A percentile compares a stretch with the other conserved stretches of the same genome.
Evolutionary conservation across 2,797 vertebrate genomes (phyloP).

Genomic region (Pipistrellus nathusii): DNA sequence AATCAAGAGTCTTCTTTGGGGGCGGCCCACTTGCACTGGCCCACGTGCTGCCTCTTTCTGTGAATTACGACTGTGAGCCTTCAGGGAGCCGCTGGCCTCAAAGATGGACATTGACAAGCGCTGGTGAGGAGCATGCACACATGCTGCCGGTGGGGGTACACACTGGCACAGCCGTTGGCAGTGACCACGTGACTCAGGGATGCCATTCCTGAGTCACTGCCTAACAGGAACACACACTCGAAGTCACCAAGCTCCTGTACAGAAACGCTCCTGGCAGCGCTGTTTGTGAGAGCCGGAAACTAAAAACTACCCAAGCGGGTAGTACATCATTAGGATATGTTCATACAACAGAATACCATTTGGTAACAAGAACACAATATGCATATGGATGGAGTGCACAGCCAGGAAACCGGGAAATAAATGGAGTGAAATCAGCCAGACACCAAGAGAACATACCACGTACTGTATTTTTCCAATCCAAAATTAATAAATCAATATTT

Average conservation of each 20-base stretch:
- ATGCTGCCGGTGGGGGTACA: fast-evolving
- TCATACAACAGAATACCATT: background rate
- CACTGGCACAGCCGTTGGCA: background rate
- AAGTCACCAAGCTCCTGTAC: background rate
- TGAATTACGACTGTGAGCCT: background rate
- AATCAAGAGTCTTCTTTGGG: background rate
- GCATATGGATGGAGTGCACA: background rate
- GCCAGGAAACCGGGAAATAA: background rate
- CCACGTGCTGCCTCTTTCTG: fast-evolving
- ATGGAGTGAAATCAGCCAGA: background rate
- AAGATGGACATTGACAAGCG: background rate
- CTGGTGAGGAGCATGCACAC: fast-evolving
- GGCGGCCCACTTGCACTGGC: fast-evolving
- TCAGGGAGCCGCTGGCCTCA: background rate
- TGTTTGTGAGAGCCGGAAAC: background rate
- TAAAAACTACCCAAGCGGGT: background rate
- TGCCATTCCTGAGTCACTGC: background rate
- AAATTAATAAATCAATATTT: no score
- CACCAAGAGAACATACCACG: background rate
- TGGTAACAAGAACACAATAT: background rate
- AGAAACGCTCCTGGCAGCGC: background rate
- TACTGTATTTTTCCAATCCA: no score
- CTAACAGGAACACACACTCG: background rate
- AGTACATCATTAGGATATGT: fast-evolving
- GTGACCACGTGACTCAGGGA: background rate